phyloP scores from a whole-genome alignment of 2,888 invertebrate species.

The Thyatira batis region DNA sequence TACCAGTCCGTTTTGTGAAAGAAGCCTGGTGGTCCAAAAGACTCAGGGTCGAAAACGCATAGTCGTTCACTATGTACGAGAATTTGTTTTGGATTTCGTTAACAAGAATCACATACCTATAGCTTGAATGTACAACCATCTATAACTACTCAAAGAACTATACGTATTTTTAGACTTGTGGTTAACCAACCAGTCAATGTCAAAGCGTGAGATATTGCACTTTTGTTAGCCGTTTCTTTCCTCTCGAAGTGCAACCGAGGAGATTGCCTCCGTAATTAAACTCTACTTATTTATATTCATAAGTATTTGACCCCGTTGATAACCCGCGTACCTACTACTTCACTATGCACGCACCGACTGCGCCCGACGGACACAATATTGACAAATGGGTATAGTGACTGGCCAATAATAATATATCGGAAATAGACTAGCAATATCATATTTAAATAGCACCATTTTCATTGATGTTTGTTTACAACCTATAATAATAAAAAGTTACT shows the following conservation, averaged over 20 bases:
- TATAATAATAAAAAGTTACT: conserved; percentile 8
- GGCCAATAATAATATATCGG: conserved; percentile 4
- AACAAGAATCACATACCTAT: neutral
- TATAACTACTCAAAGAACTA: neutral
- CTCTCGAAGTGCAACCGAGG: neutral
- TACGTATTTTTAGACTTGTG: neutral
- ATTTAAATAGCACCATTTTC: conserved; percentile 10
- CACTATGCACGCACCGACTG: neutral
- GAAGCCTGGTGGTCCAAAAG: no score
- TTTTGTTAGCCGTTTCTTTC: neutral
- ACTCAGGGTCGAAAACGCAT: no score
- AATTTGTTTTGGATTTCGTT: no score
- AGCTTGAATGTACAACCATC: neutral
- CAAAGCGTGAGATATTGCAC: neutral
- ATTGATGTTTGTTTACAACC: conserved; percentile 9
- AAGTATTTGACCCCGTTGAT: conserved; percentile 2
- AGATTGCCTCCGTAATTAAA: neutral
- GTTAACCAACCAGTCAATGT: neutral
- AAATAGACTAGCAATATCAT: conserved; percentile 6
- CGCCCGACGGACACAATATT: neutral
- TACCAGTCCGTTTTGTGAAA: no score
- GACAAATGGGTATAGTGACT: conserved; percentile 3
- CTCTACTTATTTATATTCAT: neutral
- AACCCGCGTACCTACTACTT: neutral
- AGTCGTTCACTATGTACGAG: no score